Base-by-base conservation (phyloP, 53 echinoderm and acorn worm genomes). In the Patiria pectinifera region DNA sequence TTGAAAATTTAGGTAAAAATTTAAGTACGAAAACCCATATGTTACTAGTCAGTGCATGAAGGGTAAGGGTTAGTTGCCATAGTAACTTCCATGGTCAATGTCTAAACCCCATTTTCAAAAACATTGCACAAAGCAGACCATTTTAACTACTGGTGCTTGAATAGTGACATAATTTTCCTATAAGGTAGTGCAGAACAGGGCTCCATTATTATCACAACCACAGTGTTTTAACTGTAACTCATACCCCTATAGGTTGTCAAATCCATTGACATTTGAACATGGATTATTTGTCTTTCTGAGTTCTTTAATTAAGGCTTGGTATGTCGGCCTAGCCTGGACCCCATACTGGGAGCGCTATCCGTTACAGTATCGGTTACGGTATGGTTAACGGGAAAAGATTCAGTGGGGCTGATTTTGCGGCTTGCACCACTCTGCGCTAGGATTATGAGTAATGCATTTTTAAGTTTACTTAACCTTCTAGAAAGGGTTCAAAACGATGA, bases 401-500 rank as follows among this genome's bases (percentile, higher is more conserved):
- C 21, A 49, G 48, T 72, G 86, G 49, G 72, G 24, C 21, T 85
- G 62, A 21, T 21, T 19, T 46, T 79, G 80, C 24, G 80, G 80
- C 48, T 71, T 71, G 16, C 24, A 58, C 83, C 25, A 21, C 10
- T 15, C 48, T 59, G 76, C 14, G 72, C 48, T 10, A 53, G 53
- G 53, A 53, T 82, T 22, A 59, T 82, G 83, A 72, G 74, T 86
- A 86, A 86, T 48, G 86, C 75, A 75, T 23, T 48, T 53, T 47
- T 11, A 3, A 78, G 88, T 88, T 88, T 76, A 62, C 77, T 78
- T 88, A 88, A 88, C 88, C 88, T 88, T 78, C 45, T 26, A 18
- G 45, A 87, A 26, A 23, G 44, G 48, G 76, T 35, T 87, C 24
- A 59, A 11, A 61, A 74, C 46, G 46, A 45, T 85, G 70, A 69